These are phyloP conservation scores for Pristiophorus japonicus DNA, from an alignment of 2,113 vertebrate genomes.

Conservation along the genomic window DNA sequence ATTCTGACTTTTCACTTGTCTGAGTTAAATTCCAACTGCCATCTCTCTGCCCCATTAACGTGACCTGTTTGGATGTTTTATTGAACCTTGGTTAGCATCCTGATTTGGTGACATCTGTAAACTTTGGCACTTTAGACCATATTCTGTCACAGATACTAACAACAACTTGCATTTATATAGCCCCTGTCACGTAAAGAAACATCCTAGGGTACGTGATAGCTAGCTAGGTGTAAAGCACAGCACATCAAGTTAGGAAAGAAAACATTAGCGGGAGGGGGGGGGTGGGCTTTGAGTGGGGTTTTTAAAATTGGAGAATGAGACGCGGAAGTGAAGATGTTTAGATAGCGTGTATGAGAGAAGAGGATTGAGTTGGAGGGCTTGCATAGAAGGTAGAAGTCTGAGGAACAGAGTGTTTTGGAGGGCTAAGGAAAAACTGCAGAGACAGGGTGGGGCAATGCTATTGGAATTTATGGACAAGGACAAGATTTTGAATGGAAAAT, in stretches of 20 bases:
- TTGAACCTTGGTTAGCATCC: not conserved
- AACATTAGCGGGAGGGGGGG: no score
- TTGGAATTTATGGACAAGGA: not conserved
- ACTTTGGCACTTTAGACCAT: no score
- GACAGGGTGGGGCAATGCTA: not conserved
- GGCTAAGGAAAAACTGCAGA: not conserved
- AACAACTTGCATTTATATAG: no score
- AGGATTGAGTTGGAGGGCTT: not conserved
- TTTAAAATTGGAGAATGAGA: not conserved
- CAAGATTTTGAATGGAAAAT: no score
- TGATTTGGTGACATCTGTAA: not conserved
- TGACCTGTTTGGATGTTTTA: not conserved
- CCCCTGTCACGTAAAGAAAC: not conserved
- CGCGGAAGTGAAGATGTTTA: not conserved
- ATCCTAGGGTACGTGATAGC: not conserved
- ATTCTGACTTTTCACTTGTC: not conserved
- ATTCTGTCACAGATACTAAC: no score
- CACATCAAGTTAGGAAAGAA: not conserved
- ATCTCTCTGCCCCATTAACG: not conserved
- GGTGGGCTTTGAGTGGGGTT: no score
- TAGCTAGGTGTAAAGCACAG: not conserved
- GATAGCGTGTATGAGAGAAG: not conserved
- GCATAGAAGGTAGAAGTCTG: not conserved
- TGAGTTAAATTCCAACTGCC: not conserved
- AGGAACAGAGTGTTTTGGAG: not conserved